A percentile compares a stretch with the other conserved stretches of the same genome.
phyloP scores from a whole-genome alignment of 1,140 invertebrate genomes.

The fruit fly (Drosophila melanogaster) region DNA sequence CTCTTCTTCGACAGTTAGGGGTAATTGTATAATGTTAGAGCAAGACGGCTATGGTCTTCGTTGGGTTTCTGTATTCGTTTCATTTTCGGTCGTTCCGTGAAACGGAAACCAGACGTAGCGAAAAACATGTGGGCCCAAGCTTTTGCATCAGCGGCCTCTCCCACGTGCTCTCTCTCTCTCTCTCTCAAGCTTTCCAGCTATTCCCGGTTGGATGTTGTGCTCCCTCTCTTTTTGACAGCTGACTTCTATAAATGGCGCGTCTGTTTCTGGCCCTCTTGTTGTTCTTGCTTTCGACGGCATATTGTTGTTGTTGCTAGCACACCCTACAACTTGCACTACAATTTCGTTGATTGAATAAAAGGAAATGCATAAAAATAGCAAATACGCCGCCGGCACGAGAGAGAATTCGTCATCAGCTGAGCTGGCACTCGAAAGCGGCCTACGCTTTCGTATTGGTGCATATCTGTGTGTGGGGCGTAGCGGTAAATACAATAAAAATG shows the following conservation, averaged over 20 bases:
- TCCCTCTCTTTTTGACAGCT: constrained; percentile 58
- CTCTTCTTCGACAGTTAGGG: constrained; percentile 8
- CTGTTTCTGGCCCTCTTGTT: constrained; percentile 30
- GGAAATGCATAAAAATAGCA: constrained; percentile 80
- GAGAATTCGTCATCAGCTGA: constrained; percentile 78
- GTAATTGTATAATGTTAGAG: constrained; percentile 19
- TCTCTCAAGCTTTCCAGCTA: constrained; percentile 61
- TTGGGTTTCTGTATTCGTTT: constrained; percentile 14
- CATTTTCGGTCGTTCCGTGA: constrained; percentile 46
- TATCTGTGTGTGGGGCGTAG: constrained; percentile 23
- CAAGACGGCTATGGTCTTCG: constrained; percentile 19
- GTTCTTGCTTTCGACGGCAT: constrained; percentile 31
- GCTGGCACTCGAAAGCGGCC: constrained; percentile 47
- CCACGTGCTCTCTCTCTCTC: constrained; percentile 61
- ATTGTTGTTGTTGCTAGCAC: constrained; percentile 22
- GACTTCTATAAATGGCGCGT: constrained; percentile 80
- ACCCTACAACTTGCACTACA: constrained; percentile 51
- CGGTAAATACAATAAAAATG: constrained; percentile 2
- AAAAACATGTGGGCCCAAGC: constrained; percentile 77
- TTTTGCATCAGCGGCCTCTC: constrained; percentile 64
- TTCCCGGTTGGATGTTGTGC: constrained; percentile 53
- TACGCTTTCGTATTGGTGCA: constrained; percentile 5
- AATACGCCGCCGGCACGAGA: constrained; percentile 38
- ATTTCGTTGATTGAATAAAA: constrained; percentile 75
- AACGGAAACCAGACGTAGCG: constrained; percentile 72